phyloP scores from a whole-genome alignment of 64 coral and sea anemone genomes.

The Montipora sp. region DNA sequence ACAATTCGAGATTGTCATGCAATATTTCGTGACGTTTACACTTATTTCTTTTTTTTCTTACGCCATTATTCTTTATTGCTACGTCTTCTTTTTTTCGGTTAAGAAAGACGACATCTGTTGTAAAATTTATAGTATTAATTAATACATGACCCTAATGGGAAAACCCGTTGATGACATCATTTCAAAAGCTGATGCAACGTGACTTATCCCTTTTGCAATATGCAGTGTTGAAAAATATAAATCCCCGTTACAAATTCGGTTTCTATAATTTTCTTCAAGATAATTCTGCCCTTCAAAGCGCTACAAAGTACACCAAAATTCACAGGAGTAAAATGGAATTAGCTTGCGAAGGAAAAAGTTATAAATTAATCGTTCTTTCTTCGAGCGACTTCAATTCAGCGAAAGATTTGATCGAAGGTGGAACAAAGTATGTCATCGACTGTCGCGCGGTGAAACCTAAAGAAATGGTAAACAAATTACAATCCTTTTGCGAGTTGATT shows the following conservation, averaged over 20 bases:
- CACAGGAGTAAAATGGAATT: conserved; percentile 25
- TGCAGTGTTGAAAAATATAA: background rate
- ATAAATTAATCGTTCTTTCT: background rate
- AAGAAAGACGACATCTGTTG: no score
- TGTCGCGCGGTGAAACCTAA: background rate
- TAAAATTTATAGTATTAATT: background rate
- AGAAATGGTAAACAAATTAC: background rate
- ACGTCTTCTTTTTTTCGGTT: no score
- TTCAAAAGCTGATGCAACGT: background rate
- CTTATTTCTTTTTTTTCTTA: background rate
- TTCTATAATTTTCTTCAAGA: background rate
- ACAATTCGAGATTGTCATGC: no score
- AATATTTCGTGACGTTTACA: background rate
- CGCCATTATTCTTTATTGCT: no score
- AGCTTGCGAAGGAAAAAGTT: background rate
- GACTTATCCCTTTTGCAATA: background rate
- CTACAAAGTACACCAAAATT: background rate
- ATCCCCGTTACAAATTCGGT: no score
- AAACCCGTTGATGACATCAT: background rate
- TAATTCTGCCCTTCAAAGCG: background rate
- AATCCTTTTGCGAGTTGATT: background rate
- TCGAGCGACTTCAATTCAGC: background rate
- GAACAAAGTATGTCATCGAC: background rate
- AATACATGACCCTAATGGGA: background rate
- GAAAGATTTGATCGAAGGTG: background rate